Percentiles rank a stretch among this genome's conserved stretches.
Conservation (phyloP, 92 coral and sea anemone genomes). For the Parazoanthus atlanticus region DNA sequence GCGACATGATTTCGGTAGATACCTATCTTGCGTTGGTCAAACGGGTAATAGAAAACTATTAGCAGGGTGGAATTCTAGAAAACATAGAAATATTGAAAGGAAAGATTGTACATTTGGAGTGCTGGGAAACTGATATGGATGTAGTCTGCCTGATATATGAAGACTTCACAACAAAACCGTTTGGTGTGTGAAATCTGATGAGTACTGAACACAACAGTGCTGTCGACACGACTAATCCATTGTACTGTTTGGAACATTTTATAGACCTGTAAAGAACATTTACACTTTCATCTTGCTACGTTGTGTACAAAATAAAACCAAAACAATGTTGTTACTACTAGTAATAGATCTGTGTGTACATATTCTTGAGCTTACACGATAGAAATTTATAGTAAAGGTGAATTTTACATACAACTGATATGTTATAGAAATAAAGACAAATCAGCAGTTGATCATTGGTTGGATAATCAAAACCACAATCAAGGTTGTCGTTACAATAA, state of each 20-base stretch:
- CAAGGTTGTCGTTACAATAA: too few relatives aligned
- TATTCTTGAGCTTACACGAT: too few relatives aligned
- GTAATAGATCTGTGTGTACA: too few relatives aligned
- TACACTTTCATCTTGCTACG: not conserved
- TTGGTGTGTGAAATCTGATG: conserved; percentile 68
- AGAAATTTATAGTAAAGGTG: too few relatives aligned
- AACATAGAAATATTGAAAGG: not conserved
- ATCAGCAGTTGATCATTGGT: too few relatives aligned
- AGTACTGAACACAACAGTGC: not conserved
- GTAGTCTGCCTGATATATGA: conserved; percentile 49
- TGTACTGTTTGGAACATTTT: not conserved
- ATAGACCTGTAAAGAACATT: not conserved
- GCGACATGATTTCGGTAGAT: too few relatives aligned
- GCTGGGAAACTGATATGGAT: not conserved
- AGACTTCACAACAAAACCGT: conserved; percentile 70
- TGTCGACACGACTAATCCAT: not conserved
- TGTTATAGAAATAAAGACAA: too few relatives aligned
- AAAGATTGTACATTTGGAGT: not conserved
- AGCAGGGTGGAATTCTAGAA: not conserved
- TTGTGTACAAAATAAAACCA: not conserved
- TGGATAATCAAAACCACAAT: too few relatives aligned
- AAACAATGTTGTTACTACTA: too few relatives aligned
- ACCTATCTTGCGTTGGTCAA: too few relatives aligned
- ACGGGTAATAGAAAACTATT: not conserved
- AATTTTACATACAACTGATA: too few relatives aligned